Evolutionary conservation across 2,888 invertebrate species (phyloP).

Genomic region (Octonoba sinensis): DNA sequence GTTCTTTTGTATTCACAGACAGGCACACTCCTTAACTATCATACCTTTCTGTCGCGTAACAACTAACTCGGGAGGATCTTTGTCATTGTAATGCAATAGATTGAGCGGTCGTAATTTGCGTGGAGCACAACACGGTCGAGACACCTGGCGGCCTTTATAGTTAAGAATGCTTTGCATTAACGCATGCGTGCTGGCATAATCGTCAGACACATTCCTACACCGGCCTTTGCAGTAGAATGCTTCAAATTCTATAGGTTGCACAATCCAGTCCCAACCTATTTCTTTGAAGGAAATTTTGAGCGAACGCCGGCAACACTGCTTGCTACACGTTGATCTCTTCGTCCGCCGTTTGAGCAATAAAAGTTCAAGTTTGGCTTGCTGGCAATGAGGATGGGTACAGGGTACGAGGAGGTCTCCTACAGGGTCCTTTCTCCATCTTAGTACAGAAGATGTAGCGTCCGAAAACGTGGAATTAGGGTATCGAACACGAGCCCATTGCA

Average conservation of each 20-base stretch:
- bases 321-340: conserved; percentile 10
- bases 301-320: conserved; percentile 77
- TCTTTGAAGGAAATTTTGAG: conserved; percentile 79
- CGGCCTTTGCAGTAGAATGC: conserved; percentile 81
- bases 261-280: conserved; percentile 78
- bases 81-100: conserved; percentile 78
- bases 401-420: not conserved
- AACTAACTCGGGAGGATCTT: conserved; percentile 76
- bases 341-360: not conserved
- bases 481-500: conserved; percentile 28
- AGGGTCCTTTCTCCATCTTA: conserved; percentile 1
- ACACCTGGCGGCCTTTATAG: conserved; percentile 75
- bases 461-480: conserved; percentile 14
- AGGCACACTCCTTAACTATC: conserved; percentile 81
- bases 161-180: conserved; percentile 79
- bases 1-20: conserved; percentile 74
- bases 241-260: conserved; percentile 80
- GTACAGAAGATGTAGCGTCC: conserved; percentile 1
- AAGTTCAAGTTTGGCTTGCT: conserved; percentile 14
- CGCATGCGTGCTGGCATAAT: conserved; percentile 81
- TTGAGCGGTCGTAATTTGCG: conserved; percentile 78
- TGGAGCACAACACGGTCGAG: conserved; percentile 80
- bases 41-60: conserved; percentile 81
- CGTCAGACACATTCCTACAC: conserved; percentile 76
- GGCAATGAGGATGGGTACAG: not conserved